phyloP scores from a whole-genome alignment of 2,888 invertebrate species.

The Metallyticus violacea region DNA sequence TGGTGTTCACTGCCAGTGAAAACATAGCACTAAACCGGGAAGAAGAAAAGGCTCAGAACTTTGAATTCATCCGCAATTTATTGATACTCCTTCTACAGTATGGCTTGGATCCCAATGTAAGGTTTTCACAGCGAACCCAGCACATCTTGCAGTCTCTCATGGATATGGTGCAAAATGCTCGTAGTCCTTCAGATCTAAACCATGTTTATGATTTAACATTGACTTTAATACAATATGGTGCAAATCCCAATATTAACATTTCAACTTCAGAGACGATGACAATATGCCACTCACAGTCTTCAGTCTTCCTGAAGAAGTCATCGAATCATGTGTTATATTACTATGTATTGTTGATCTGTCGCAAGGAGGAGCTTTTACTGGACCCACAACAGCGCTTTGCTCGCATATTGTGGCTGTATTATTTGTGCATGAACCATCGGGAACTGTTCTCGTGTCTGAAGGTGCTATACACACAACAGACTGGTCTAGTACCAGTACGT shows the following conservation, averaged over 20 bases:
- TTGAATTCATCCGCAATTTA: conserved; percentile 68
- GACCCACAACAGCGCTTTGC: conserved; percentile 63
- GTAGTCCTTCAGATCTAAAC: conserved; percentile 63
- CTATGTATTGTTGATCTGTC: conserved; percentile 67
- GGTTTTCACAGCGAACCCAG: conserved; percentile 58
- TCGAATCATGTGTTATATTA: conserved; percentile 64
- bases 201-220: conserved; percentile 68
- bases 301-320: conserved; percentile 55
- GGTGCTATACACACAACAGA: conserved; percentile 61
- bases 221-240: conserved; percentile 70
- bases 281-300: conserved; percentile 52
- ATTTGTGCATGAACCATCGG: conserved; percentile 65
- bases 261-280: conserved; percentile 43
- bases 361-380: conserved; percentile 60
- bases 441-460: conserved; percentile 66
- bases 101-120: conserved; percentile 63
- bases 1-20: conserved; percentile 68
- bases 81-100: conserved; percentile 61
- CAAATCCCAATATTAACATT: conserved; percentile 66
- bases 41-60: conserved; percentile 63
- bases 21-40: conserved; percentile 67
- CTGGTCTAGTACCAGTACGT: conserved; percentile 61
- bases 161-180: conserved; percentile 65
- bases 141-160: conserved; percentile 68
- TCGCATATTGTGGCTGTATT: conserved; percentile 63